Conservation (phyloP, 1,140 invertebrate genomes). For the Leptopilina clavipes region DNA sequence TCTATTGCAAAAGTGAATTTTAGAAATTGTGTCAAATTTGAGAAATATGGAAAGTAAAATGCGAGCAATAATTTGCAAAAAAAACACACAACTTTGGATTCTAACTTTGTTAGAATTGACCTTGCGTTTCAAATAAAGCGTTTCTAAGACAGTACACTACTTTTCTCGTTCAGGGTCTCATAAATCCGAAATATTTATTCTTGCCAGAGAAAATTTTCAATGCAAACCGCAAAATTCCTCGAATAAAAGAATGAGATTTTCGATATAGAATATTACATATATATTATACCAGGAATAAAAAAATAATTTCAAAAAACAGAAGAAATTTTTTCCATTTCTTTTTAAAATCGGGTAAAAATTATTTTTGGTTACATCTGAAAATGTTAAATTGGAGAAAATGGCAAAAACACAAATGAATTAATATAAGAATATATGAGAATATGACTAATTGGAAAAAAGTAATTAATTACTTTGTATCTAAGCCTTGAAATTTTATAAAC, state of each 20-base stretch:
- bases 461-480: too few species aligned
- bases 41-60: background rate
- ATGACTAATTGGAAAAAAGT: too few species aligned
- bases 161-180: constrained; percentile 23
- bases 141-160: background rate
- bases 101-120: constrained; percentile 24
- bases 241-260: too few species aligned
- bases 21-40: background rate
- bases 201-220: constrained; percentile 22
- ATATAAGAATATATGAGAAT: too few species aligned
- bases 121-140: constrained; percentile 2
- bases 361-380: too few species aligned
- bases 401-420: too few species aligned
- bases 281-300: too few species aligned
- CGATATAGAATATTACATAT: too few species aligned
- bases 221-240: background rate
- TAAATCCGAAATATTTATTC: constrained; percentile 13
- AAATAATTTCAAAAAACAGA: too few species aligned
- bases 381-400: too few species aligned
- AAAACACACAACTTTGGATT: background rate
- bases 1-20: background rate
- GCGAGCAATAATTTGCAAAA: background rate
- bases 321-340: too few species aligned
- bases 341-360: too few species aligned
- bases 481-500: background rate